These are phyloP conservation scores for Ceriagrion tenellum DNA, from an alignment of 2,888 invertebrate genomes.

Conservation along the genomic window DNA sequence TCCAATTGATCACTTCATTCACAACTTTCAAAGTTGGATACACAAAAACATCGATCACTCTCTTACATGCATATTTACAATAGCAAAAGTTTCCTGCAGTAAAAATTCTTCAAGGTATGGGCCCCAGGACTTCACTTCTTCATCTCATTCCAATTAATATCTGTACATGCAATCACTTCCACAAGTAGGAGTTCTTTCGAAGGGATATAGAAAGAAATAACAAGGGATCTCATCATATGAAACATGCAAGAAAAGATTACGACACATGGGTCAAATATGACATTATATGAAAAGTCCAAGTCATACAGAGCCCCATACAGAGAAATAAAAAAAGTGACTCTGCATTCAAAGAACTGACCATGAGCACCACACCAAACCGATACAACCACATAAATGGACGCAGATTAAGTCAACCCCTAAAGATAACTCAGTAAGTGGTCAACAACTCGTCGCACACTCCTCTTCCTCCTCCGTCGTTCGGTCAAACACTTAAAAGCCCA, in stretches of 20 bases:
- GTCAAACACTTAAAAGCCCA: constrained; percentile 42
- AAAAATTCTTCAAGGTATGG: constrained; percentile 59
- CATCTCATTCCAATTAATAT: constrained; percentile 55
- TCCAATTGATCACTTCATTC: constrained; percentile 56
- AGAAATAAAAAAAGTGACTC: constrained; percentile 47
- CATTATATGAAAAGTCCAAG: constrained; percentile 48
- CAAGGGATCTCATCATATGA: constrained; percentile 47
- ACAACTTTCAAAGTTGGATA: constrained; percentile 47
- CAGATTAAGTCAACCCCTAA: constrained; percentile 26
- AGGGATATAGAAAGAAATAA: constrained; percentile 53
- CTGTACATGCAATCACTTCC: constrained; percentile 65
- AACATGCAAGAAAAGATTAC: constrained; percentile 62
- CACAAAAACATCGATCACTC: constrained; percentile 60
- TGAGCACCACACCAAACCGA: constrained; percentile 66
- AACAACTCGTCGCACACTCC: constrained; percentile 55
- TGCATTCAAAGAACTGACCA: constrained; percentile 64
- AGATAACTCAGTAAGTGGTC: constrained; percentile 23
- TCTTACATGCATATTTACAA: constrained; percentile 63
- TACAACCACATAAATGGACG: constrained; percentile 45
- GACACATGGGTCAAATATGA: constrained; percentile 42
- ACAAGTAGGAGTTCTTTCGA: constrained; percentile 41
- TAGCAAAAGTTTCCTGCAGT: constrained; percentile 58
- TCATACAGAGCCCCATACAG: constrained; percentile 46
- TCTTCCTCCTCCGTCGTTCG: constrained; percentile 43
- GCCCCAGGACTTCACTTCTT: constrained; percentile 14